Percentiles rank a stretch among this genome's conserved stretches.
phyloP scores from a whole-genome alignment of 2,888 invertebrate species.

The Xanthorhoe designata region DNA sequence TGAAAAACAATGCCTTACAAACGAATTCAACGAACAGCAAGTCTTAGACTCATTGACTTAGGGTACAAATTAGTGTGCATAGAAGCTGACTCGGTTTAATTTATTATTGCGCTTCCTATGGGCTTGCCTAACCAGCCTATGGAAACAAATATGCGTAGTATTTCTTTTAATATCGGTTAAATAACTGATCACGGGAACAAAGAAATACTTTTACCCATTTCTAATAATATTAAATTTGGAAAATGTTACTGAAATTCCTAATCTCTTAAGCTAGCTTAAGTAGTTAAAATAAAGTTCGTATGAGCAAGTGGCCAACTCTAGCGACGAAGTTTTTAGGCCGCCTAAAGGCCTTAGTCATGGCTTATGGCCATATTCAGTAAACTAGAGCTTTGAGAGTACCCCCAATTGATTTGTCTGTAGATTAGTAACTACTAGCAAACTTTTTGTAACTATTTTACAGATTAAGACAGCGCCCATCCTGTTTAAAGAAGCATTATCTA shows the following conservation, averaged over 20 bases:
- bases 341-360: too few relatives aligned
- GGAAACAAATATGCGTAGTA: neutral
- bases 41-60: conserved; percentile 1
- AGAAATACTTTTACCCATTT: neutral
- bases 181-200: neutral
- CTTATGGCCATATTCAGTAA: too few relatives aligned
- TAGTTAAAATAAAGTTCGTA: too few relatives aligned
- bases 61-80: conserved; percentile 5
- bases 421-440: neutral
- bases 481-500: neutral
- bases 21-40: conserved; percentile 12
- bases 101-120: conserved; percentile 44
- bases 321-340: too few relatives aligned
- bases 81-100: conserved; percentile 36
- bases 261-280: too few relatives aligned
- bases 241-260: too few relatives aligned
- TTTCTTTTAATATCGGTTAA: neutral
- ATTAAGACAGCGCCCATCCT: neutral
- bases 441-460: neutral
- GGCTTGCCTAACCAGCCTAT: conserved; percentile 33
- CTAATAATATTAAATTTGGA: too few relatives aligned
- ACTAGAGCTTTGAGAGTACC: too few relatives aligned
- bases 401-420: too few relatives aligned
- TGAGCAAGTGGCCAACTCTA: too few relatives aligned
- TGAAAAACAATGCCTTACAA: conserved; percentile 36